Evolutionary conservation across 92 coral and sea anemone species (phyloP), one percentile per base, ranked within the genome.

Genomic region (Scolanthus callimorphus): DNA sequence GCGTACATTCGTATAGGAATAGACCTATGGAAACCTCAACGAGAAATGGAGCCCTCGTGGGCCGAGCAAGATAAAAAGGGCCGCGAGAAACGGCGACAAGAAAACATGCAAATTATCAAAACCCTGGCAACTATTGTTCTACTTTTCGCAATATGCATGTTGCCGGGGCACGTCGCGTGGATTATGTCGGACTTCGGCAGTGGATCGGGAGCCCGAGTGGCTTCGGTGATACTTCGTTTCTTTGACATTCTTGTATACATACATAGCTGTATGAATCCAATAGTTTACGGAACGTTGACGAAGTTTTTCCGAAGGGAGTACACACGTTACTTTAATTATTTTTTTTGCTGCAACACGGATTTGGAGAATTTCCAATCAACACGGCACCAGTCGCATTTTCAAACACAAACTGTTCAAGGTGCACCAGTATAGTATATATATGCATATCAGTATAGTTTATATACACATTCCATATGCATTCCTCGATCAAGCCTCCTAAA

Each of bases 81-180:
- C 9, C 65, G 79, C 11, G 85, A 51, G 25, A 63, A 67, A 24
- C 47, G 85, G n/a, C 64, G 70, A 12, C 50, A 78, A 27, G 85
- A 78, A 43, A 74, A 78, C 21, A n/a, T 71, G 20, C 85, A 59
- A 19, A 74, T 78, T 20, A 67, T 78, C 26, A 78, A 78, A 51
- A 78, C 85, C 13, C 51, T 78, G 20, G 85, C 85, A 19, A 78
- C 78, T 0, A 71, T 78, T 22, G 85, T 78, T 0, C 21, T 71
- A 15, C 66, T 78, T 3, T 78, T 78, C 67, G 85, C 79, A 4
- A 64, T 78, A 0, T 78, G 70, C 31, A 78, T 78, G 85, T 25
- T 78, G 24, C 85, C 85, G 8, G 85, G 85, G 1, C 85, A 78
- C 48, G 46, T 78, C 20, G 85, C 85, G 2, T 78, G 79, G 79